These are phyloP conservation scores for Cryptocheilus praepositus DNA, from an alignment of 2,888 invertebrate genomes.

Conservation along the genomic window DNA sequence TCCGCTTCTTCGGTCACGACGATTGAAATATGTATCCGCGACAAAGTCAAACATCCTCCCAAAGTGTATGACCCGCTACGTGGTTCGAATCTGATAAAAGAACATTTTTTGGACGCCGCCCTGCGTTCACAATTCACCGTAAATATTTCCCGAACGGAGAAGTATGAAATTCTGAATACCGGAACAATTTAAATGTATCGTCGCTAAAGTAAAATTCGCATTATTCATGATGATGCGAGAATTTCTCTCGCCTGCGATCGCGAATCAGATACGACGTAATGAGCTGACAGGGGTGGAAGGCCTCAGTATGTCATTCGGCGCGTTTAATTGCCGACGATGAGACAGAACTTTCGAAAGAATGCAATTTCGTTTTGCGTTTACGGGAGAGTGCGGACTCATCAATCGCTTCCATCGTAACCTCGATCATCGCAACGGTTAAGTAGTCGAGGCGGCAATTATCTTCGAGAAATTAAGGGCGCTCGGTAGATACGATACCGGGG, in stretches of 20 bases:
- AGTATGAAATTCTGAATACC: background rate
- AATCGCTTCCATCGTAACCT: conserved; percentile 43
- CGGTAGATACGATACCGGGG: conserved; percentile 36
- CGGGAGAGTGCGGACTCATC: conserved; percentile 51
- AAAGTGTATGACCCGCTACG: conserved; percentile 61
- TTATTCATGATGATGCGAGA: background rate
- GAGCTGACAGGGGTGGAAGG: background rate
- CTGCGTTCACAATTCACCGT: background rate
- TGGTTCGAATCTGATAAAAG: conserved; percentile 52
- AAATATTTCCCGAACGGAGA: background rate
- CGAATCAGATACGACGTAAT: background rate
- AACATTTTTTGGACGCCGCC: conserved; percentile 18
- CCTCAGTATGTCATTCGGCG: conserved; percentile 16
- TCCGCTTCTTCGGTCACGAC: conserved; percentile 53
- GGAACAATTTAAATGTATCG: background rate
- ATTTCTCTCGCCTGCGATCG: background rate
- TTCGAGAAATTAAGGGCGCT: conserved; percentile 62
- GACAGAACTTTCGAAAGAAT: conserved; percentile 60
- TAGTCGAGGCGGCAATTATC: conserved; percentile 60
- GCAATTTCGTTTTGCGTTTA: conserved; percentile 59
- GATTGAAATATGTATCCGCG: conserved; percentile 73
- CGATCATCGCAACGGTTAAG: conserved; percentile 43
- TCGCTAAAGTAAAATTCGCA: background rate
- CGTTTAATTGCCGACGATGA: conserved; percentile 59
- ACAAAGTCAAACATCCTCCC: conserved; percentile 68